Base-by-base conservation (phyloP, 2,113 vertebrate genomes). In the Cynocephalus volans region DNA sequence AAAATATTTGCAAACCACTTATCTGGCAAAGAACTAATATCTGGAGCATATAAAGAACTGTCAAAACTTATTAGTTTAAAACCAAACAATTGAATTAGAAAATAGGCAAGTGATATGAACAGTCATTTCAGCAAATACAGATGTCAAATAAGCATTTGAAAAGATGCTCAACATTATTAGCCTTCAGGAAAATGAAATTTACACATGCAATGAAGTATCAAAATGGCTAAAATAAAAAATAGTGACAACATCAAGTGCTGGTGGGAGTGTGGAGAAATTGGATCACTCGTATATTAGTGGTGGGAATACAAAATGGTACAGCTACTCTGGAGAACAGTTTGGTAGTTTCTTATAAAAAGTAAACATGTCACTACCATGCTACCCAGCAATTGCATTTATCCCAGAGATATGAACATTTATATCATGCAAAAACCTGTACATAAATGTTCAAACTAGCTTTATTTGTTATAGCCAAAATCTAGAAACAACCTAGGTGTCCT, bases 71-170 rank as follows among this genome's bases (percentile, higher is more conserved):
- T 50, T 24, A 80, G 64, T 88, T 93, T 72, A 76, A 83, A 82
- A 84, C 52, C 50, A 58, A 84, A 31, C 36, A 33, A n/a, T 36
- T 60, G 50, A 83, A 24, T 48, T 81, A 87, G 70, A 88, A 94
- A 81, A 90, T 48, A 41, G n/a, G 41, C 33, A 90, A 48, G 75
- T 83, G 60, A 77, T 77, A 48, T 54, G 15, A 73, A 77, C 23
- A 90, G 41, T 73, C 76, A 69, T 70, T 75, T 80, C 26, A 83
- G 31, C n/a, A 94, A 92, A 58, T 90, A 73, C 41, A 85, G 36
- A 45, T 56, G 76, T 21, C 48, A 83, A 86, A 52, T 73, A 79
- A 87, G 21, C 10, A 56, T 4, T 23, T 17, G 28, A 75, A 79
- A 77, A 85, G 87, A 48, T 91, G 48, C 45, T 88, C 60, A 60